Percentiles rank a stretch among this genome's conserved stretches.
Evolutionary conservation across 2,888 invertebrate species (phyloP).

Genomic region (Laothoe populi): DNA sequence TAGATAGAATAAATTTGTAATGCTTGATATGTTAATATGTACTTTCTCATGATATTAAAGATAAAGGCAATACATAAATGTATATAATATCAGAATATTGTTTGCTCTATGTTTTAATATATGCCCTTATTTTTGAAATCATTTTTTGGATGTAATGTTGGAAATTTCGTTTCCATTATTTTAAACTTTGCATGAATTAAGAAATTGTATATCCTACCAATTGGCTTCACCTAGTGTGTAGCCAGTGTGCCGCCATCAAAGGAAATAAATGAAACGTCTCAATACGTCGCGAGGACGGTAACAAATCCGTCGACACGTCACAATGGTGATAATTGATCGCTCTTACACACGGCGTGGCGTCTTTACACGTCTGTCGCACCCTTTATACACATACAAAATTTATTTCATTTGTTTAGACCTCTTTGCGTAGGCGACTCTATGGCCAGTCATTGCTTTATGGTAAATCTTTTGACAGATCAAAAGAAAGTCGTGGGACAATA

Average conservation of each 20-base stretch:
- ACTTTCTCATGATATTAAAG: not conserved
- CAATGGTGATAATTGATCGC: constrained; percentile 80
- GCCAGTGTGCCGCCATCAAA: constrained; percentile 34
- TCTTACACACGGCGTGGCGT: constrained; percentile 62
- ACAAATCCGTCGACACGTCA: constrained; percentile 58
- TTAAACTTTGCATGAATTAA: too few relatives aligned
- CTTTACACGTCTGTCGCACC: constrained; percentile 16
- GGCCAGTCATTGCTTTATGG: constrained; percentile 17
- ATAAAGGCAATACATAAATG: not conserved
- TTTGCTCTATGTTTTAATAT: too few relatives aligned
- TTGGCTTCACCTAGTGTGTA: not conserved
- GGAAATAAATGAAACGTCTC: constrained; percentile 29
- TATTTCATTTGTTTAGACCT: constrained; percentile 27
- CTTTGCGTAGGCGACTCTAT: constrained; percentile 28
- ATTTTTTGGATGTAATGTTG: too few relatives aligned
- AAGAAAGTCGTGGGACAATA: not conserved
- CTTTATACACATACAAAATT: constrained; percentile 26
- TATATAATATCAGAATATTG: not conserved
- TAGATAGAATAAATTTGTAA: too few relatives aligned
- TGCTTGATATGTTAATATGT: too few relatives aligned
- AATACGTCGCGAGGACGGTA: constrained; percentile 37
- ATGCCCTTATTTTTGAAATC: too few relatives aligned
- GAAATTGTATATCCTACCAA: too few relatives aligned
- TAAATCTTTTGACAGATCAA: constrained; percentile 29
- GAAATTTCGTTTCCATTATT: too few relatives aligned